phyloP scores from a whole-genome alignment of 2,113 vertebrate species.

The Serinus canaria region DNA sequence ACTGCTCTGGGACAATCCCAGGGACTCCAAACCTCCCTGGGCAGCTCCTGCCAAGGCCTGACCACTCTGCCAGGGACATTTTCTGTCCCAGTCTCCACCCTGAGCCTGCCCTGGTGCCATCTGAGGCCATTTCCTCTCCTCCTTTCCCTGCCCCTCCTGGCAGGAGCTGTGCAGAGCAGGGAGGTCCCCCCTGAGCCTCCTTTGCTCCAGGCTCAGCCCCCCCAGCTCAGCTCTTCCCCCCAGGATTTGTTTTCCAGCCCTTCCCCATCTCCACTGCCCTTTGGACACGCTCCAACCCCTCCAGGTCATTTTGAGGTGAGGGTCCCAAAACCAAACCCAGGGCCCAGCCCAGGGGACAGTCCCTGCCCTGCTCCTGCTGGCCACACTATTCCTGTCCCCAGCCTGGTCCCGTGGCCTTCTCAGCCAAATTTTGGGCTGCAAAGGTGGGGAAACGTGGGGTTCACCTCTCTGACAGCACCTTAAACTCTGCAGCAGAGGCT shows the following conservation, averaged over 20 bases:
- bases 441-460: rapidly evolving
- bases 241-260: neutral
- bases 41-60: too few species aligned
- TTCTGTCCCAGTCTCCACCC: too few species aligned
- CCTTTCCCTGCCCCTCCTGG: too few species aligned
- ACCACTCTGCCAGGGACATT: too few species aligned
- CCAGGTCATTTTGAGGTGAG: neutral
- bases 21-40: too few species aligned
- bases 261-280: neutral
- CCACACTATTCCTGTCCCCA: neutral
- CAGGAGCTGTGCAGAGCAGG: too few species aligned
- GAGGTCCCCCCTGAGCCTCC: too few species aligned
- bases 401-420: neutral
- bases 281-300: rapidly evolving
- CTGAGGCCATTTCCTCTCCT: too few species aligned
- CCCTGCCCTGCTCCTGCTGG: neutral
- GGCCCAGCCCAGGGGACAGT: neutral
- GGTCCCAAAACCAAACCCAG: neutral
- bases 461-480: neutral
- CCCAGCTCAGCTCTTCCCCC: neutral
- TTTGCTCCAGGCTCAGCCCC: neutral
- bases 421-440: neutral
- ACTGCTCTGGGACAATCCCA: too few species aligned
- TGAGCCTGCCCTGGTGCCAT: too few species aligned
- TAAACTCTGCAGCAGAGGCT: neutral